These are phyloP conservation scores for Clusia tigrina DNA, from an alignment of 2,888 invertebrate genomes.

Conservation along the genomic window DNA sequence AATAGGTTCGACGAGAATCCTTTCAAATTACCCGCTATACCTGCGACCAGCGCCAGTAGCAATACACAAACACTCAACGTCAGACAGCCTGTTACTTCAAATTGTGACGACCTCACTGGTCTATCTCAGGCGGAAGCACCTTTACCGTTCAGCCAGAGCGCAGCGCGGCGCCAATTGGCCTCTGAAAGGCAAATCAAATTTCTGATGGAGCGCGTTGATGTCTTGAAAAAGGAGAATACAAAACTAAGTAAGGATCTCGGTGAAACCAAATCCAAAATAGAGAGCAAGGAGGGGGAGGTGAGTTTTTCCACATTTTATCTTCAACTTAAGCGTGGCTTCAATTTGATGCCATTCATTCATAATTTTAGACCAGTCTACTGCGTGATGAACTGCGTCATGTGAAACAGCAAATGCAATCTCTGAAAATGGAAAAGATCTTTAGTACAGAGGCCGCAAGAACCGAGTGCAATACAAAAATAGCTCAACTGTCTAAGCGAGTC, in stretches of 20 bases:
- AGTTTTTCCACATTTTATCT: conserved; percentile 13
- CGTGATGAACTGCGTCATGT: conserved; percentile 57
- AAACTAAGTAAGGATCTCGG: conserved; percentile 51
- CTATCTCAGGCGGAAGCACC: background rate
- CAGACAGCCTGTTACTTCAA: no score
- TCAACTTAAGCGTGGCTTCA: background rate
- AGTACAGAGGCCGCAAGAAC: conserved; percentile 46
- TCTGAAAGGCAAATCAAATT: conserved; percentile 57
- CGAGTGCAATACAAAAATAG: conserved; percentile 52
- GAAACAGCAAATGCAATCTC: conserved; percentile 55
- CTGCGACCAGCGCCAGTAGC: background rate
- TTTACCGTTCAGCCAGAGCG: conserved; percentile 28
- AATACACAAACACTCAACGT: background rate
- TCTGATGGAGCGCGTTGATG: conserved; percentile 56
- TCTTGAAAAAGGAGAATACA: conserved; percentile 52
- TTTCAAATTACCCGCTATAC: conserved; percentile 32
- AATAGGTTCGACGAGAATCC: conserved; percentile 25
- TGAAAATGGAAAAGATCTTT: conserved; percentile 55
- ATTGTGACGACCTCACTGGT: background rate
- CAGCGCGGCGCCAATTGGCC: conserved; percentile 49
- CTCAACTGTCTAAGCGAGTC: conserved; percentile 50
- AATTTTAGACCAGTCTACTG: conserved; percentile 46
- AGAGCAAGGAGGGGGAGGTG: conserved; percentile 56
- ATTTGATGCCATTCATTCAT: background rate
- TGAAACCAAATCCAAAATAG: conserved; percentile 48